Evolutionary conservation across 2,888 invertebrate species (phyloP).

Genomic region (Drosophila siamana): DNA sequence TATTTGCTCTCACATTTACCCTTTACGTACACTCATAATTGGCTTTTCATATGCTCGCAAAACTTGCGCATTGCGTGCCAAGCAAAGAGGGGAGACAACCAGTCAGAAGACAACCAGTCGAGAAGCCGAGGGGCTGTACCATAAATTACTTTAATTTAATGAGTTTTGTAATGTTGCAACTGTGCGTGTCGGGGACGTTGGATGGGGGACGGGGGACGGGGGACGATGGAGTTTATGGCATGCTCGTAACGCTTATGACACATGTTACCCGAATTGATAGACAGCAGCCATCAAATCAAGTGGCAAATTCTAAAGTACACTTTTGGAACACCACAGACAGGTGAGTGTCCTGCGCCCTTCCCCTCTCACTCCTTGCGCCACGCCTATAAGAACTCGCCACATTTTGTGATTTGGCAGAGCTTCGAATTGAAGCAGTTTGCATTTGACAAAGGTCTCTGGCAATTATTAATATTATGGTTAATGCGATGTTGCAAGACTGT

Average conservation of each 20-base stretch:
- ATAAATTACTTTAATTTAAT: slow-evolving; percentile 81
- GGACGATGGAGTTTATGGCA: slow-evolving; percentile 23
- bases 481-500: neutral
- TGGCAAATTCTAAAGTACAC: slow-evolving; percentile 50
- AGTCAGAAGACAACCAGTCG: slow-evolving; percentile 2
- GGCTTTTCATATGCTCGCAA: slow-evolving; percentile 78
- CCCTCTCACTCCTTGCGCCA: too few relatives aligned
- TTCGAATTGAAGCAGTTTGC: neutral
- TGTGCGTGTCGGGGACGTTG: neutral
- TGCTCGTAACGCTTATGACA: slow-evolving; percentile 75
- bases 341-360: neutral
- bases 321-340: neutral
- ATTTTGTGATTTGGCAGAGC: neutral
- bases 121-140: slow-evolving; percentile 3
- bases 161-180: slow-evolving; percentile 67
- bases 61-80: slow-evolving; percentile 42
- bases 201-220: neutral
- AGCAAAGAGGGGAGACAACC: neutral
- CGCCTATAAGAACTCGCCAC: neutral
- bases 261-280: slow-evolving; percentile 71
- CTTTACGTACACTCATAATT: slow-evolving; percentile 70
- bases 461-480: neutral
- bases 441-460: neutral
- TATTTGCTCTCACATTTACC: slow-evolving; percentile 74
- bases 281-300: slow-evolving; percentile 70